A percentile compares a stretch with the other conserved stretches of the same genome.
phyloP scores from a whole-genome alignment of 2,888 invertebrate genomes.

The Papilio demoleus region DNA sequence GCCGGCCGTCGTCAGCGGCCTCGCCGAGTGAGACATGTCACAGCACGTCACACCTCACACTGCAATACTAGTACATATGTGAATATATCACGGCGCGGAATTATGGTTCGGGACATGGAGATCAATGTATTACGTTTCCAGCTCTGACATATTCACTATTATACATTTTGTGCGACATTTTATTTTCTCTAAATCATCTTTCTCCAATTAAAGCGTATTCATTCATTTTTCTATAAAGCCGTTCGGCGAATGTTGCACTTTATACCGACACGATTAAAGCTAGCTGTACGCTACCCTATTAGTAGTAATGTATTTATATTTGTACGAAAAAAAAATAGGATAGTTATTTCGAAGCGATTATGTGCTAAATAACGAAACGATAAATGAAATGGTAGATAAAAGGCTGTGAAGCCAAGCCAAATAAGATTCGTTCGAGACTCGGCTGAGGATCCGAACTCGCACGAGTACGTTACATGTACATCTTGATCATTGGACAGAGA shows the following conservation, averaged over 20 bases:
- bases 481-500: not conserved
- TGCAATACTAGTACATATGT: constrained; percentile 67
- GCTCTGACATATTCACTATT: constrained; percentile 75
- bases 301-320: constrained; percentile 56
- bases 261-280: not conserved
- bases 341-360: constrained; percentile 19
- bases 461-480: not conserved
- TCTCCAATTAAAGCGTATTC: too few relatives aligned
- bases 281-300: constrained; percentile 41
- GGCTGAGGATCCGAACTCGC: constrained; percentile 44
- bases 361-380: constrained; percentile 56
- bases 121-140: constrained; percentile 56
- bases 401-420: constrained; percentile 78
- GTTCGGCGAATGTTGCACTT: too few relatives aligned
- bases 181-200: constrained; percentile 54
- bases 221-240: constrained; percentile 58
- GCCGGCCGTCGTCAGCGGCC: constrained; percentile 63
- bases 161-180: constrained; percentile 66
- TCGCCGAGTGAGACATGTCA: constrained; percentile 60
- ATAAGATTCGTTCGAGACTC: constrained; percentile 61
- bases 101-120: constrained; percentile 65
- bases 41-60: not conserved
- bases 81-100: constrained; percentile 77
- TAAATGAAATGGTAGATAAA: constrained; percentile 59
- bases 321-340: constrained; percentile 15